Base-by-base conservation (phyloP, 2,888 invertebrate genomes). In the Apoderus coryli region DNA sequence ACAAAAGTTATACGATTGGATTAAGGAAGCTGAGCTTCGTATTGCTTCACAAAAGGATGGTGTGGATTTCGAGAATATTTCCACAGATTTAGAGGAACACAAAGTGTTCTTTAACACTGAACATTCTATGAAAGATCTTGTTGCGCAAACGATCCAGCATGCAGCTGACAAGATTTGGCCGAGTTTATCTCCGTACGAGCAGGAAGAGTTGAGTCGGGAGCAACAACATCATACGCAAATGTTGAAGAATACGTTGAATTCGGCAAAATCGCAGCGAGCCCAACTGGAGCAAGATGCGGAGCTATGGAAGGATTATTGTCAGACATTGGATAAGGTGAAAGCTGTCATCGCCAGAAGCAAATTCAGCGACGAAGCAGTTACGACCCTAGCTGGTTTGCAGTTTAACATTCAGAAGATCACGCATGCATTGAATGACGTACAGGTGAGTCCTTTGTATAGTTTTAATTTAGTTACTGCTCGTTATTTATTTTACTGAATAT, bases 81-180 rank as follows among this genome's bases (percentile, higher is more conserved):
- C 76, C 27, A 65, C 72, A 4, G 84, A 88, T 48, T 63, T 92
- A 13, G 82, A 86, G 49, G 84, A 88, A 46, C 88, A 88, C 50
- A 86, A 84, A 58, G 69, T 74, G 22, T 86, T 82, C 69, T 86
- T 86, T 54, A 72, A 75, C 37, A 77, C 77, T 23, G 84, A 86
- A 48, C 64, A 72, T 1, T 68, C 72, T 12, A 78, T 84, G 51
- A 74, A 78, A 35, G 81, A 82, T 48, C 61, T 86, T 40, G 78
- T 86, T 4, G 75, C 80, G 2, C 79, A 80, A 40, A 72, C 76
- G 35, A 80, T 86, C 51, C 81, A 85, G 47, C 77, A 79, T 36
- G 74, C 79, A 2, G 82, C 84, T 1, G 85, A 89, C 46, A 80
- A 80, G 47, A 85, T 89, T 33, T 85, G 85, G 80, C 79, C 86